These are phyloP conservation scores for Neomonachus schauinslandi DNA, from an alignment of 2,113 vertebrate genomes.

Conservation along the genomic window DNA sequence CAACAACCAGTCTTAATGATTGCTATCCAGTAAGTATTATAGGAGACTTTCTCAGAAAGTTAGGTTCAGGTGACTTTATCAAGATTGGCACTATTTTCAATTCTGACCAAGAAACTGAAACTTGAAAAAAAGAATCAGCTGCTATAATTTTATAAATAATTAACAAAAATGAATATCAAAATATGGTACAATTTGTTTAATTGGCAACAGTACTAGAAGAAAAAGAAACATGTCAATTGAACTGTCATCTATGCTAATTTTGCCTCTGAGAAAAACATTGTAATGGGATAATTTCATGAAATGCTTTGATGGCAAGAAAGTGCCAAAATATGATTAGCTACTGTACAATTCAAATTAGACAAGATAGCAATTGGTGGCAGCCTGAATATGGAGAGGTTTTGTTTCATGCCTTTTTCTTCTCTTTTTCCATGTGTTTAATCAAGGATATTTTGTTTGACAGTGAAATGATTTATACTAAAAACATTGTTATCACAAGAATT, in stretches of 20 bases:
- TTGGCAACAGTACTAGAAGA: neutral
- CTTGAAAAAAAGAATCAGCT: neutral
- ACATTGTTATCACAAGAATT: neutral
- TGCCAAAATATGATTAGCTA: slow-evolving; percentile 34
- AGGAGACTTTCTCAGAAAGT: neutral
- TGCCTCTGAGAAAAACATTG: slow-evolving; percentile 36
- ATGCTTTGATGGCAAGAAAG: slow-evolving; percentile 24
- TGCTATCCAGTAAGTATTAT: neutral
- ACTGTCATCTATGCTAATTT: slow-evolving; percentile 25
- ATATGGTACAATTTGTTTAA: slow-evolving; percentile 57
- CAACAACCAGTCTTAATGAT: neutral
- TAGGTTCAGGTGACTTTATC: neutral
- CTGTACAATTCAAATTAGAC: neutral
- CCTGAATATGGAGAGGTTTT: neutral
- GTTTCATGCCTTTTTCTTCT: neutral
- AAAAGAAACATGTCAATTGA: slow-evolving; percentile 38
- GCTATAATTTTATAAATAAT: slow-evolving; percentile 62
- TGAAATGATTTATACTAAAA: slow-evolving; percentile 44
- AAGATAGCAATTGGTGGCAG: slow-evolving; percentile 2
- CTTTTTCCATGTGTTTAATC: neutral
- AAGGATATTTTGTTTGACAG: neutral
- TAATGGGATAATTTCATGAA: slow-evolving; percentile 49
- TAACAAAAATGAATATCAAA: slow-evolving; percentile 49
- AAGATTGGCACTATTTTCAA: neutral
- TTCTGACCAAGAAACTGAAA: slow-evolving; percentile 8